Conservation (phyloP, 2,797 vertebrate species). For the Salarias fasciatus region DNA sequence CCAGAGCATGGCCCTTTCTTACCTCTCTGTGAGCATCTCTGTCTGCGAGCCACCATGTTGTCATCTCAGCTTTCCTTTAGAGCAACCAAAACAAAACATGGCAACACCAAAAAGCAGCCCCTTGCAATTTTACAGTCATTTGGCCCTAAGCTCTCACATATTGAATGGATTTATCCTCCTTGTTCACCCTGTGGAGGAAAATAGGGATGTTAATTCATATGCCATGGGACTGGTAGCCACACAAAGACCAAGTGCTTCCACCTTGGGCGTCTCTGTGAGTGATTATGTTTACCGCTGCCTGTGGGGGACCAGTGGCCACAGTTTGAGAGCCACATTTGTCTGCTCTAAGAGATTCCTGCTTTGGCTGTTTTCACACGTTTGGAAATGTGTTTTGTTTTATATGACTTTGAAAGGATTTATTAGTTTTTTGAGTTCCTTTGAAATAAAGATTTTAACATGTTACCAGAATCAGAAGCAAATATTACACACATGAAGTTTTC, state of each 20-base stretch:
- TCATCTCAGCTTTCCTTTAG: slow-evolving; percentile 58
- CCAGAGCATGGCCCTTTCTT: neutral
- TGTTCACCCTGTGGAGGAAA: slow-evolving; percentile 69
- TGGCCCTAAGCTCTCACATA: slow-evolving; percentile 73
- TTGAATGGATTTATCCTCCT: slow-evolving; percentile 73
- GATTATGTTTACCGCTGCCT: slow-evolving; percentile 74
- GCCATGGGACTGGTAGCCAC: slow-evolving; percentile 74
- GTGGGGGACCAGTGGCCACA: slow-evolving; percentile 63
- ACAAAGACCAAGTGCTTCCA: slow-evolving; percentile 74
- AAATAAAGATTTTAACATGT: slow-evolving; percentile 16
- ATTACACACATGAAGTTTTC: slow-evolving; percentile 10
- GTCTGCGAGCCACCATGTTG: slow-evolving; percentile 38
- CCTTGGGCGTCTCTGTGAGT: slow-evolving; percentile 72
- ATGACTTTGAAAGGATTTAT: slow-evolving; percentile 42
- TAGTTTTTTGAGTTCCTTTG: slow-evolving; percentile 30
- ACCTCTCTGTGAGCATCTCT: slow-evolving; percentile 29
- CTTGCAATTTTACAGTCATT: slow-evolving; percentile 75
- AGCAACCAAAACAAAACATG: slow-evolving; percentile 72
- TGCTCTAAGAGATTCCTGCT: slow-evolving; percentile 39
- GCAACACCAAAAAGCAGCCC: slow-evolving; percentile 67
- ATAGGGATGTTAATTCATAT: slow-evolving; percentile 74
- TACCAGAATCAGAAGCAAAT: slow-evolving; percentile 39
- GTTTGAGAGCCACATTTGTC: slow-evolving; percentile 58
- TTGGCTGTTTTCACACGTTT: slow-evolving; percentile 41
- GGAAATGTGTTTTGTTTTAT: slow-evolving; percentile 50